Percentiles rank a stretch among this genome's conserved stretches.
phyloP scores from a whole-genome alignment of 2,113 vertebrate genomes.

The Antennarius striatus region DNA sequence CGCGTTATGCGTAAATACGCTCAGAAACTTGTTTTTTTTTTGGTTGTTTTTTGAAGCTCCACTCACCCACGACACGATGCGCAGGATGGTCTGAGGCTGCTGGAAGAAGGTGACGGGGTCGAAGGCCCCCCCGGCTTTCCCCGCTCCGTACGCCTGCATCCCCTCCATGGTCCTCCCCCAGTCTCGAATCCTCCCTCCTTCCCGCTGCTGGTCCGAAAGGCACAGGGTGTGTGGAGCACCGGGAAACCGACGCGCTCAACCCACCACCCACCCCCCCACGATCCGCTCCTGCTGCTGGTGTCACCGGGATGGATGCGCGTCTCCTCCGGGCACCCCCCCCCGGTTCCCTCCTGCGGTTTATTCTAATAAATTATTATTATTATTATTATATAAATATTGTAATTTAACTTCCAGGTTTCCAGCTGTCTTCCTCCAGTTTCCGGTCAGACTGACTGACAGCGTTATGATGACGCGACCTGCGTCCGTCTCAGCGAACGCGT shows the following conservation, averaged over 20 bases:
- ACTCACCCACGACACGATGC: constrained; percentile 94
- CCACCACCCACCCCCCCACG: no score
- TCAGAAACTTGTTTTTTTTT: no score
- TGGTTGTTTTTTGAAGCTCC: no score
- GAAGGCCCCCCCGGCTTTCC: constrained; percentile 94
- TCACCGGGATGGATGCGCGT: constrained; percentile 23
- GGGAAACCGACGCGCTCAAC: constrained; percentile 28
- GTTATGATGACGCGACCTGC: constrained; percentile 41
- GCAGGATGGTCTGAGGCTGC: constrained; percentile 91
- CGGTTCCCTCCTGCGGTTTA: not conserved
- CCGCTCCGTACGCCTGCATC: constrained; percentile 90
- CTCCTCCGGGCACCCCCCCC: not conserved
- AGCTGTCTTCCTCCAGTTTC: constrained; percentile 4
- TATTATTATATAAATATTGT: not conserved
- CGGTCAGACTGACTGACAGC: constrained; percentile 7
- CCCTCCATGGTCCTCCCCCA: constrained; percentile 85
- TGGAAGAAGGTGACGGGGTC: constrained; percentile 90
- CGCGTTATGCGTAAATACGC: no score
- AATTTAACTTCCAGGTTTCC: constrained; percentile 41
- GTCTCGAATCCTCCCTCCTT: constrained; percentile 36
- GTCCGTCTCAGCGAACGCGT: constrained; percentile 30
- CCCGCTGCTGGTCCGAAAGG: constrained; percentile 33
- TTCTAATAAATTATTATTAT: not conserved
- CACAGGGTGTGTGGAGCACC: constrained; percentile 46
- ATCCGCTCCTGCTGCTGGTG: constrained; percentile 9